Base-by-base conservation (phyloP, 2,113 vertebrate genomes). In the Microcebus tavaratra region DNA sequence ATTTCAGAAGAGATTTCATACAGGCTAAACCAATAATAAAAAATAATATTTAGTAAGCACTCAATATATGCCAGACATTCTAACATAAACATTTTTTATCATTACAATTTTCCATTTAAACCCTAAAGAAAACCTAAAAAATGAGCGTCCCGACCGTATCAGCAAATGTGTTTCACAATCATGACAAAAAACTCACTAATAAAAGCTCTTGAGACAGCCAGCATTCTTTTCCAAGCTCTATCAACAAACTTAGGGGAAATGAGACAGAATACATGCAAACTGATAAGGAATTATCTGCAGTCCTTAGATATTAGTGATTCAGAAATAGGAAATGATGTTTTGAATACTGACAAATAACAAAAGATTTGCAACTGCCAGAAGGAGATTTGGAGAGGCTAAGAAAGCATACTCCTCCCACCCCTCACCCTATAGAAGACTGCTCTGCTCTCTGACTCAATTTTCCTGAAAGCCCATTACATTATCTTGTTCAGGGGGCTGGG, bases 1-100 rank as follows among this genome's bases (percentile, higher is more conserved):
- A 93, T 78, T 75, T 91, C 53, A 91, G 42, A 76, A 82, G 59
- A 42, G 20, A 68, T n/a, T 86, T 95, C 59, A 88, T 31, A 92
- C 4, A 96, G 67, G 29, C 59, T 53, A 94, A 67, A 27, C 15
- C 15, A 75, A 50, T 45, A 88, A 89, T 80, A 45, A 88, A 50
- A 87, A 63, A 86, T 70, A 34, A 63, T 42, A 93, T 48, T 78
- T 65, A 81, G 80, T 81, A 91, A 59, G n/a, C 53, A 89, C 15
- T 79, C 34, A 68, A 18, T n/a, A 90, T 53, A 55, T 88, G 39
- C 15, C 25, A 76, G 8, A n/a, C 3, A 92, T 2, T 63, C 42
- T 3, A 78, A 65, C 21, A 73, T 29, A 84, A 81, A 57, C 8
- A 45, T 50, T 89, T 95, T 95, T 80, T 79, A 59, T 72, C 70